Percentiles rank a stretch among this genome's conserved stretches.
Evolutionary conservation across 2,888 invertebrate genomes (phyloP).

Genomic region (Podotricha telesiphe): DNA sequence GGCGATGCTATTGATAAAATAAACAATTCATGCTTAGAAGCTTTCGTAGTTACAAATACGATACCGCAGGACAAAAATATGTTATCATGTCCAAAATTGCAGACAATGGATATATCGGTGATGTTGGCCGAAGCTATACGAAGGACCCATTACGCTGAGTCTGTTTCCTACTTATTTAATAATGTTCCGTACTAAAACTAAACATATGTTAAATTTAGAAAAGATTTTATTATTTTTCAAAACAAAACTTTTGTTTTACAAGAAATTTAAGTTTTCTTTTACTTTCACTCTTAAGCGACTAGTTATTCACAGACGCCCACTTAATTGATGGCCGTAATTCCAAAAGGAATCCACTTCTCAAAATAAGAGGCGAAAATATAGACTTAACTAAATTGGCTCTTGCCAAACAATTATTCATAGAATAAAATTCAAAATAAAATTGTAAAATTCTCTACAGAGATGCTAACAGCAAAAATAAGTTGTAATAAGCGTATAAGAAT

Average conservation of each 20-base stretch:
- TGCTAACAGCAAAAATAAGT: too few relatives aligned
- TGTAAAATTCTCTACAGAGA: too few relatives aligned
- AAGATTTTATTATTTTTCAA: not conserved
- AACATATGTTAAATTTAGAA: not conserved
- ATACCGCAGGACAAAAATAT: conserved; percentile 95
- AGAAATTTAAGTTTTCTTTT: not conserved
- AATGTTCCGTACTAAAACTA: conserved; percentile 93
- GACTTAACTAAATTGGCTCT: not conserved
- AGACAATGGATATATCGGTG: conserved; percentile 99
- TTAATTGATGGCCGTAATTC: not conserved
- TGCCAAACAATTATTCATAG: too few relatives aligned
- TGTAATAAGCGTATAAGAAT: too few relatives aligned
- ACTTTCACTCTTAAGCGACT: not conserved
- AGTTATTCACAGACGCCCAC: not conserved
- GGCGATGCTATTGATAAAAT: conserved; percentile 94
- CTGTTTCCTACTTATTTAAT: conserved; percentile 98
- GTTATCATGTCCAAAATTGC: conserved; percentile 87
- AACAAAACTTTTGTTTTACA: not conserved
- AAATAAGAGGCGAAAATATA: not conserved
- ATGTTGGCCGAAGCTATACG: conserved; percentile 99
- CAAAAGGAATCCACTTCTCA: not conserved
- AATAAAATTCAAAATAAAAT: too few relatives aligned
- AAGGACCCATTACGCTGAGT: conserved; percentile 99
- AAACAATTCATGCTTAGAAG: conserved; percentile 93
- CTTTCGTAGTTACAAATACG: conserved; percentile 95